Evolutionary conservation across 2,113 vertebrate species (phyloP), one percentile per base, ranked within the genome.

Genomic region (Atractosteus spatula): DNA sequence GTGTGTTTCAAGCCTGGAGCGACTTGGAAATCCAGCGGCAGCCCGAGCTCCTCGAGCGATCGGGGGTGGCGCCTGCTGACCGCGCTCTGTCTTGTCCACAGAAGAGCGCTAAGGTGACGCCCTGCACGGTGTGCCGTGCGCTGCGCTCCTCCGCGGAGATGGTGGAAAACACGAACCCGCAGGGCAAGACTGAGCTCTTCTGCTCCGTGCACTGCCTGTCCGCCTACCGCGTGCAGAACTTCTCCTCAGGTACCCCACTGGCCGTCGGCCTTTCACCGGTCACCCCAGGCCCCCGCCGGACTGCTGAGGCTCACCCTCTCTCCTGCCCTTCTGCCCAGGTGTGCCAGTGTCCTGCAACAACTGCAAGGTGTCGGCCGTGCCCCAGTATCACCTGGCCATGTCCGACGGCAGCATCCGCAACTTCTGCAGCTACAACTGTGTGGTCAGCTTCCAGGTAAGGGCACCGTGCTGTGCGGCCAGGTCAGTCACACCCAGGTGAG

Each of bases 341-440:
- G 83, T 92, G 74, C 92, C 92, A 65, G 82, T 98, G 76, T 92
- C 90, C 71, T 99, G 97, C 88, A 95, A 97, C 86, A 94, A 87
- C 80, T 99, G 97, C 87, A 94, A 93, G 79, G 92, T 90, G 71
- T 89, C 88, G 74, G 86, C 90, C 2, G 89, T 94, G 13, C 97
- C 96, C 69, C 93, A 98, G 82, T 99, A 97, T 81, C 97, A 99
- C 88, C 89, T 99, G 77, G 96, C 97, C 81, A 99, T 99, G 97
- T 98, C 97, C 1, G 97, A 99, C 61, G 94, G 94, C 70, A 95
- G 94, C 82, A 97, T 99, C 83, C 95, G 96, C 77, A 99, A 99
- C 87, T 99, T 99, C 89, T 99, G 97, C 91, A 93, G 91, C 79
- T 93, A 98, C 70, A 93, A 81, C n/a, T 99, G 97, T 63, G 96